These are phyloP conservation scores for Linurgus olivaceus DNA, from an alignment of 2,797 vertebrate genomes.

Conservation along the genomic window DNA sequence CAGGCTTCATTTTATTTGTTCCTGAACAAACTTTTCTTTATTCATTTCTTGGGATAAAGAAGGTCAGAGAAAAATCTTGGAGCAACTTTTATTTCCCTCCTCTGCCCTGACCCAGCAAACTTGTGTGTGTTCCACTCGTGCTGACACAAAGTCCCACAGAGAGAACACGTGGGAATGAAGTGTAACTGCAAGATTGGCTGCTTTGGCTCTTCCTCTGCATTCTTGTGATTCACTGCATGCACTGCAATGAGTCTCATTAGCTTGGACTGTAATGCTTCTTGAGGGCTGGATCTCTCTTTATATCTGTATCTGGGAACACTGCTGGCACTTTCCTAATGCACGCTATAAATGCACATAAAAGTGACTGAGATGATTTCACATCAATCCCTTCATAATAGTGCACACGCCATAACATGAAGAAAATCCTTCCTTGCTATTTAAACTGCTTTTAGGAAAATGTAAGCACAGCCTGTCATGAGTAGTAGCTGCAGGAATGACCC, in stretches of 20 bases:
- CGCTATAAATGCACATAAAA: not conserved
- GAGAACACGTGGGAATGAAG: not conserved
- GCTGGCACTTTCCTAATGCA: not conserved
- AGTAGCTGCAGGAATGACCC: not conserved
- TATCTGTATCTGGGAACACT: not conserved
- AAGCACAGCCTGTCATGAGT: not conserved
- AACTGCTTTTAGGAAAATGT: not conserved
- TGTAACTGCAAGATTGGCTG: not conserved
- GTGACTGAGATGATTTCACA: not conserved
- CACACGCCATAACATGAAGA: not conserved
- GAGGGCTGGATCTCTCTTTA: not conserved
- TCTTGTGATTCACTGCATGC: not conserved
- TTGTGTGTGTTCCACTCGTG: not conserved
- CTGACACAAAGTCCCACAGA: not conserved
- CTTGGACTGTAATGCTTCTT: not conserved
- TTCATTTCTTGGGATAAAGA: not conserved
- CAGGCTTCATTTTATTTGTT: not conserved
- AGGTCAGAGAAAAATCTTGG: not conserved
- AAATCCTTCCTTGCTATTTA: not conserved
- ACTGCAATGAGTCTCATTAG: not conserved
- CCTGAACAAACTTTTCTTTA: not conserved
- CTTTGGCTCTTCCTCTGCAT: not conserved
- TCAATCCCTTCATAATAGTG: not conserved
- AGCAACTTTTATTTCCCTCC: not conserved
- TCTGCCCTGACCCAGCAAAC: not conserved